Evolutionary conservation across 2,888 invertebrate species (phyloP).

Genomic region (Cosmia trapezina): DNA sequence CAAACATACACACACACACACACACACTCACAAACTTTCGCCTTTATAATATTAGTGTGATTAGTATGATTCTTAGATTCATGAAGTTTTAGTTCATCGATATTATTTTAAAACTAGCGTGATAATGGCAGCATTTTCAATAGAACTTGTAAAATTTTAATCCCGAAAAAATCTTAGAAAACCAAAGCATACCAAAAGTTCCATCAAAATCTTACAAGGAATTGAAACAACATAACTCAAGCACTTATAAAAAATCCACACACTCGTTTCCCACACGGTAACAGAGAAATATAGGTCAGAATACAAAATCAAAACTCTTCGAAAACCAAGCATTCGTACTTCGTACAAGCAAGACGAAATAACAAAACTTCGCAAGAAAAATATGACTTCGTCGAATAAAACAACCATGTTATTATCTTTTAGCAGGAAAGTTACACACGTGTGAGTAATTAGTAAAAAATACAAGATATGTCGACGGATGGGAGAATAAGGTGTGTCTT

Average conservation of each 20-base stretch:
- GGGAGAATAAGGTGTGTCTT: slow-evolving; percentile 2
- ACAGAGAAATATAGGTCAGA: slow-evolving; percentile 24
- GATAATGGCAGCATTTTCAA: not conserved
- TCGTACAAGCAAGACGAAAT: slow-evolving; percentile 25
- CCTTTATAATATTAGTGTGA: no score
- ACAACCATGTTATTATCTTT: slow-evolving; percentile 48
- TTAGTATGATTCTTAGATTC: not conserved
- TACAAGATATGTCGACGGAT: slow-evolving; percentile 42
- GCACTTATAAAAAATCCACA: not conserved
- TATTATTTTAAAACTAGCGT: not conserved
- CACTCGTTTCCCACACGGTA: not conserved
- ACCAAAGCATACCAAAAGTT: not conserved
- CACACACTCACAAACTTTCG: no score
- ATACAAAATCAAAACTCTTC: slow-evolving; percentile 53
- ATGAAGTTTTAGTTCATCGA: not conserved
- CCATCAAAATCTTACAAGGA: slow-evolving; percentile 4
- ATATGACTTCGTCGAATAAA: slow-evolving; percentile 52
- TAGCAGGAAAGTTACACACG: slow-evolving; percentile 38
- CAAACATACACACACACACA: no score
- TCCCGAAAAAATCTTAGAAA: not conserved
- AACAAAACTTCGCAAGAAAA: slow-evolving; percentile 53
- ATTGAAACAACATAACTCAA: not conserved
- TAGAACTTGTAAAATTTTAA: not conserved
- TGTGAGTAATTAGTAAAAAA: slow-evolving; percentile 58
- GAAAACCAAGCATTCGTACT: slow-evolving; percentile 14